A percentile compares a stretch with the other conserved stretches of the same genome.
These are phyloP conservation scores for Plectrocnemia conspersa DNA, from an alignment of 1,140 invertebrate species.

Conservation along the genomic window DNA sequence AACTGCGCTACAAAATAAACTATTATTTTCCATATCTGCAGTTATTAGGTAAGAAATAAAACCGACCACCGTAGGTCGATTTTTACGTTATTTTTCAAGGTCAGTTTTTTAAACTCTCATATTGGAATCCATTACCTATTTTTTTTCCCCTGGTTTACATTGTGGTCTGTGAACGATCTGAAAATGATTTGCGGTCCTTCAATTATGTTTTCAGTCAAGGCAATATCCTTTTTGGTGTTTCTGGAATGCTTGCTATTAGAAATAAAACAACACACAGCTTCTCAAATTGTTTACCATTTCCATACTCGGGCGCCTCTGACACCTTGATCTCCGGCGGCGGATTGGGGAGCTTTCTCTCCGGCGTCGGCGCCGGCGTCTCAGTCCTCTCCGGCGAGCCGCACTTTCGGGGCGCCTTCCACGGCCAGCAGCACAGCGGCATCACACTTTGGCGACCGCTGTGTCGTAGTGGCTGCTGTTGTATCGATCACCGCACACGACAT, in stretches of 20 bases:
- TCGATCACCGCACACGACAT: too few species aligned
- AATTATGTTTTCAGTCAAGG: background rate
- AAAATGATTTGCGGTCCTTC: background rate
- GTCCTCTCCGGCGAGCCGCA: slow-evolving; percentile 12
- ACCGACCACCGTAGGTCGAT: too few species aligned
- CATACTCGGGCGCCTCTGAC: slow-evolving; percentile 33
- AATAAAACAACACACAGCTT: background rate
- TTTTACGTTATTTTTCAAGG: too few species aligned
- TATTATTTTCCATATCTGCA: too few species aligned
- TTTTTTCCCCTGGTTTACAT: too few species aligned
- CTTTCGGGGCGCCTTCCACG: slow-evolving; percentile 25
- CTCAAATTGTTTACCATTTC: slow-evolving; percentile 24
- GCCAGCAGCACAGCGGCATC: slow-evolving; percentile 34
- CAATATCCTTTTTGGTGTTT: background rate
- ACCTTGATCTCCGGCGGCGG: slow-evolving; percentile 26
- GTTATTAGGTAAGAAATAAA: too few species aligned
- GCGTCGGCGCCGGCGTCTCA: slow-evolving; percentile 11
- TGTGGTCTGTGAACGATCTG: background rate
- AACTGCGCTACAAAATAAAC: too few species aligned
- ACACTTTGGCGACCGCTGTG: slow-evolving; percentile 11
- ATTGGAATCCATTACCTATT: background rate
- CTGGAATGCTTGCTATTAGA: background rate
- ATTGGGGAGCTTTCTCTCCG: slow-evolving; percentile 12
- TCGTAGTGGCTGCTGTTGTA: too few species aligned
- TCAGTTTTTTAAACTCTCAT: background rate